Evolutionary conservation across 2,113 vertebrate species (phyloP), one percentile per base, ranked within the genome.

Genomic region (Clarias batrachus): DNA sequence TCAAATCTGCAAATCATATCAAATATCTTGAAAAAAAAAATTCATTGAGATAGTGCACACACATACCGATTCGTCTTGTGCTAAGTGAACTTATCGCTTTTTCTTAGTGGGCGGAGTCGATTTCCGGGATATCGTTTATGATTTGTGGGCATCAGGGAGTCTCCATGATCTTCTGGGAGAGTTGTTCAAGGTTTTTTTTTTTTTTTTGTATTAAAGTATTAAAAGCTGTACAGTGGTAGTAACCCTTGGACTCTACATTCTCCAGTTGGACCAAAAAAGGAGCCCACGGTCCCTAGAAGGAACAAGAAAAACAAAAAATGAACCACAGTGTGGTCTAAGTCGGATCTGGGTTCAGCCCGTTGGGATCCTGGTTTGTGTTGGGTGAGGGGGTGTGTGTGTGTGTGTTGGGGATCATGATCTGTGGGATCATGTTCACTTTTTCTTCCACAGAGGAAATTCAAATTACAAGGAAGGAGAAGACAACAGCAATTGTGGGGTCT

Each of bases 401-500:
- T 41, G 48, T 8, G 48, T 41, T 6, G 6, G 48, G 33, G 33
- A 37, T 37, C 33, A 37, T 37, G 6, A 48, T 82, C 60, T 68
- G 25, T 52, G 41, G 41, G 81, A 48, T 82, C 27, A n/a, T 66
- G 27, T 82, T 54, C 81, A 65, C 57, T 62, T 52, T 73, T 84
- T 74, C 1, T 7, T 62, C 56, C 83, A 76, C 14, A 27, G 70
- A n/a, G 3, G 81, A 54, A 76, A 60, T 57, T 76, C 62, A 84
- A 84, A 84, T 73, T 37, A 73, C 82, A 84, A 73, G 54, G 82
- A 59, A 37, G 33, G 25, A 60, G 21, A 84, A 60, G 82, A 84
- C 68, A 84, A 84, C 82, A 59, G 68, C 68, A 60, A 84, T 73
- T 84, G 60, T 33, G 30, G 30, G 52, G 82, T 57, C 82, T 84